Conservation (phyloP, 2,797 vertebrate species). For the Acrossocheilus fasciatus region DNA sequence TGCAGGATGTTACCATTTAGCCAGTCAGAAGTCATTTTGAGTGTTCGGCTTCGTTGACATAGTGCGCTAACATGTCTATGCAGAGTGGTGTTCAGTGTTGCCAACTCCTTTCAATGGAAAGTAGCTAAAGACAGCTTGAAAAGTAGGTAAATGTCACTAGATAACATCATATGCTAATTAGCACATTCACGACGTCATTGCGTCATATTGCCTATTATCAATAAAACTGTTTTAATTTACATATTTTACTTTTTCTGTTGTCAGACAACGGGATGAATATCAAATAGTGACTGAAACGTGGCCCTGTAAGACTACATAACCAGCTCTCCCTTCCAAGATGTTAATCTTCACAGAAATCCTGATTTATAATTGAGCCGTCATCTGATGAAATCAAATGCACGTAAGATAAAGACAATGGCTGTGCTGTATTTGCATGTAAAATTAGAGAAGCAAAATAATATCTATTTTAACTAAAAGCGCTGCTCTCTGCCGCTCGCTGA, state of each 20-base stretch:
- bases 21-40: not conserved
- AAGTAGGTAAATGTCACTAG: not conserved
- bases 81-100: not conserved
- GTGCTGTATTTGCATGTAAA: not conserved
- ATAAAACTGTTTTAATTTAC: not conserved
- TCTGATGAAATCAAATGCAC: not conserved
- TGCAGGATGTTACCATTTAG: not conserved
- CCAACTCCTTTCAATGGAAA: not conserved
- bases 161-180: not conserved
- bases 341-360: not conserved
- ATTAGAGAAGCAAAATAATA: not conserved
- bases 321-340: not conserved
- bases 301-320: not conserved
- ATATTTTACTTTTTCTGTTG: not conserved
- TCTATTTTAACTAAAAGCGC: not conserved
- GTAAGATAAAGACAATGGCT: not conserved
- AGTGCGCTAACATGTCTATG: not conserved
- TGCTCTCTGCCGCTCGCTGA: not conserved
- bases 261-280: not conserved
- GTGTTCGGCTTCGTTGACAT: not conserved
- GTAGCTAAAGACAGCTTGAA: not conserved
- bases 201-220: not conserved
- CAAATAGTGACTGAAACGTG: not conserved
- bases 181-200: not conserved
- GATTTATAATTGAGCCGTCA: not conserved